Evolutionary conservation across 2,113 vertebrate species (phyloP).

Genomic region (Mugil cephalus): DNA sequence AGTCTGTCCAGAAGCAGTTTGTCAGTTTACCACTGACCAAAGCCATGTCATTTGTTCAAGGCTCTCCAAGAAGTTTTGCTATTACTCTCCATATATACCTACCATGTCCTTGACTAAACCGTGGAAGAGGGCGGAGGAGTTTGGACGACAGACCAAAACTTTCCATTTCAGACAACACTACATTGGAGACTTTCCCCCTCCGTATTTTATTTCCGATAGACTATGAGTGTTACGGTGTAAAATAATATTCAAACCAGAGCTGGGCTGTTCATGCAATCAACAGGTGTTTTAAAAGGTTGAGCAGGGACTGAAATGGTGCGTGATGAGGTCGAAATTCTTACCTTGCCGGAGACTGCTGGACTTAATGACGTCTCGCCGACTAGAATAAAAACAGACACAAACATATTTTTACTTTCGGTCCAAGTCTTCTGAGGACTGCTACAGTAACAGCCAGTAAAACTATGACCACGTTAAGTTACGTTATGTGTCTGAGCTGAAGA

Average conservation of each 20-base stretch:
- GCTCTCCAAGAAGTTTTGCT: slow-evolving; percentile 32
- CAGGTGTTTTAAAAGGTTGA: slow-evolving; percentile 55
- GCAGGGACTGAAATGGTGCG: slow-evolving; percentile 21
- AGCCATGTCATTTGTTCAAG: slow-evolving; percentile 48
- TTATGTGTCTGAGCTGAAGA: slow-evolving; percentile 10
- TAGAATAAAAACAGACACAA: slow-evolving; percentile 63
- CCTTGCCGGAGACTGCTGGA: slow-evolving; percentile 54
- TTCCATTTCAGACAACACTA: slow-evolving; percentile 49
- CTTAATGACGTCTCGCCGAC: slow-evolving; percentile 50
- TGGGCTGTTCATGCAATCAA: slow-evolving; percentile 29
- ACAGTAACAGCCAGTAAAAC: neutral
- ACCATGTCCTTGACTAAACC: slow-evolving; percentile 43
- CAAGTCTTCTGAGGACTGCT: neutral
- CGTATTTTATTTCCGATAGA: slow-evolving; percentile 22
- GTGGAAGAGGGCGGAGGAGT: slow-evolving; percentile 16
- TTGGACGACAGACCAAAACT: slow-evolving; percentile 28
- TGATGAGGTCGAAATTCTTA: slow-evolving; percentile 54
- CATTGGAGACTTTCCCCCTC: slow-evolving; percentile 6
- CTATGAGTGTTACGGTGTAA: slow-evolving; percentile 24
- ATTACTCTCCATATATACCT: slow-evolving; percentile 27
- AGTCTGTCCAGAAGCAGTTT: slow-evolving; percentile 46
- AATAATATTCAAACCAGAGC: slow-evolving; percentile 24
- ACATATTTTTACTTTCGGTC: slow-evolving; percentile 32
- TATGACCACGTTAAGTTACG: neutral
- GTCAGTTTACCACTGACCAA: slow-evolving; percentile 39